Base-by-base conservation (phyloP, 2,113 vertebrate species). In the Acanthisitta chloris region DNA sequence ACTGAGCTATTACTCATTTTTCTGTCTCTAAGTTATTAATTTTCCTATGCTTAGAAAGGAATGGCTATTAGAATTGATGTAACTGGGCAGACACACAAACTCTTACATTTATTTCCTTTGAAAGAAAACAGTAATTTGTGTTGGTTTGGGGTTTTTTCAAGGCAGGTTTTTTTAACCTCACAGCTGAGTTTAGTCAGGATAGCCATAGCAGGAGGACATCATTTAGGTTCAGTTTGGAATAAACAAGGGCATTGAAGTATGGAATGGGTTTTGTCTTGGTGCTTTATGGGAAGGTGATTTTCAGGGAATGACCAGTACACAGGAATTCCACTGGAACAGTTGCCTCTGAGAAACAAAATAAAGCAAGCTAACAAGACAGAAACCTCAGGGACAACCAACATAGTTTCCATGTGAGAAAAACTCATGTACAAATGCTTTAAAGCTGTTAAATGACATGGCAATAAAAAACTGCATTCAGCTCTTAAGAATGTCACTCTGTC, bases 391-490 rank as follows among this genome's bases (percentile, higher is more conserved):
- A 51, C 52, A 89, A 57, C 12, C 52, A 81, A 29, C 45, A 91
- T 59, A 57, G 62, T 90, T 93, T 95, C 81, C 66, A 57, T 49
- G 79, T 85, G 66, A 94, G 85, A 82, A 93, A 93, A 91, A 65
- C 16, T 70, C 42, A 72, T 6, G 40, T 57, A 49, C 38, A 79
- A 96, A 74, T 48, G n/a, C 12, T 87, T 89, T 81, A 93, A 78
- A 79, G 52, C 26, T 69, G 40, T 42, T 70, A 62, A 52, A 84
- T 70, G 87, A 90, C 45, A 48, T 12, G 5, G 45, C 58, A 91
- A 62, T 52, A 92, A 94, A 94, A 92, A 96, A 58, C 38, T 38
- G 42, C 31, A 45, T 54, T 90, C 36, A 61, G 8, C n/a, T 54
- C 26, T 79, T 67, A 40, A 40, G 49, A 82, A 76, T 61, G 70